Evolutionary conservation across 2,113 vertebrate species (phyloP).

Genomic region (Stigmatopora nigra): DNA sequence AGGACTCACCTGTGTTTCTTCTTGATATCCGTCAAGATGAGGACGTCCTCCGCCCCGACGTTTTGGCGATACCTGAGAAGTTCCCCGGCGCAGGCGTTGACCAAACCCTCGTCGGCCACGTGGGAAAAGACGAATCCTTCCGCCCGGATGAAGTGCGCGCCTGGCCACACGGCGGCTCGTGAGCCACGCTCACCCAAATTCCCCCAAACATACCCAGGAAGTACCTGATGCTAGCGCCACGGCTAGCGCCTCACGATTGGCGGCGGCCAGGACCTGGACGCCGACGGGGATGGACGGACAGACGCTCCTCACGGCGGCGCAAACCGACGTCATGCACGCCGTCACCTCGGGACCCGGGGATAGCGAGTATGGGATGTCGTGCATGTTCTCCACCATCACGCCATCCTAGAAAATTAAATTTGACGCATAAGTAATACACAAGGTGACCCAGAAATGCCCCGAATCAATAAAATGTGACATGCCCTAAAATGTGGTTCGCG

Average conservation of each 20-base stretch:
- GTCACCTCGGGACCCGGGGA: conserved; percentile 74
- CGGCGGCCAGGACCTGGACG: conserved; percentile 76
- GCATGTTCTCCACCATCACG: conserved; percentile 84
- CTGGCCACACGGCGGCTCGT: conserved; percentile 37
- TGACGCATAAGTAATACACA: neutral
- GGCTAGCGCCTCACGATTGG: conserved; percentile 73
- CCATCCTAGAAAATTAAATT: conserved; percentile 66
- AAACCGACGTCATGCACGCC: conserved; percentile 70
- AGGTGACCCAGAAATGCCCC: neutral
- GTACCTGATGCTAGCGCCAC: conserved; percentile 77
- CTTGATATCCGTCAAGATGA: conserved; percentile 85
- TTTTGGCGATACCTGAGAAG: conserved; percentile 76
- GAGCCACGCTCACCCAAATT: neutral
- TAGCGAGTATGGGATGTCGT: conserved; percentile 75
- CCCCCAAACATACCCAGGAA: too few species aligned
- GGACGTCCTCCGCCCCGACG: conserved; percentile 75
- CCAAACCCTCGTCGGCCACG: conserved; percentile 76
- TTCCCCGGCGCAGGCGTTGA: conserved; percentile 75
- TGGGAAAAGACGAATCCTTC: conserved; percentile 79
- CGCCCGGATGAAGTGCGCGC: conserved; percentile 74
- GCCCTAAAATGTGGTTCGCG: too few species aligned
- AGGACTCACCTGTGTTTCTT: conserved; percentile 91
- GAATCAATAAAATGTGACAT: neutral
- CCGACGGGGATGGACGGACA: conserved; percentile 70
- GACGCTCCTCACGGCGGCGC: conserved; percentile 58